A percentile compares a stretch with the other conserved stretches of the same genome.
Evolutionary conservation across 2,888 invertebrate genomes (phyloP).

Genomic region (Hecatera dysodea): DNA sequence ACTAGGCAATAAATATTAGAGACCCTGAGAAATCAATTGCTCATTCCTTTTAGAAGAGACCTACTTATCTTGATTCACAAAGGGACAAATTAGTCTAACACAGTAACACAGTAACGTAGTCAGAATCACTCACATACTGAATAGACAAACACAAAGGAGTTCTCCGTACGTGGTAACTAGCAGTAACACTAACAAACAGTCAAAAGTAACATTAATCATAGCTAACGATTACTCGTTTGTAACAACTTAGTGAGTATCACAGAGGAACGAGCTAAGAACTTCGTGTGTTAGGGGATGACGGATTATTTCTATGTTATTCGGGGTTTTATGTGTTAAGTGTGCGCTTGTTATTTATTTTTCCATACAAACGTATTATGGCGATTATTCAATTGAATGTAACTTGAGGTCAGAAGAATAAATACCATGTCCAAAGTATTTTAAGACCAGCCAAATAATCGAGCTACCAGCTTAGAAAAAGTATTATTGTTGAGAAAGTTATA

Average conservation of each 20-base stretch:
- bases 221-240: constrained; percentile 55
- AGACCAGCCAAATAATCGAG: too few species aligned
- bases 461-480: too few species aligned
- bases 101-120: constrained; percentile 18
- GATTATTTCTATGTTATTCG: constrained; percentile 26
- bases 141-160: constrained; percentile 44
- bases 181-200: constrained; percentile 35
- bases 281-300: constrained; percentile 33
- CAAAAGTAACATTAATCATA: constrained; percentile 59
- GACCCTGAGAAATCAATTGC: not conserved
- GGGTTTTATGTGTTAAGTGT: constrained; percentile 11
- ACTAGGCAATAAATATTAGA: not conserved
- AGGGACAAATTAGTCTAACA: not conserved
- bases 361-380: too few species aligned
- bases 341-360: too few species aligned
- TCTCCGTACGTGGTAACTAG: constrained; percentile 9
- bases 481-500: not conserved
- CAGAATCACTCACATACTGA: constrained; percentile 42
- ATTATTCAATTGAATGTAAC: too few species aligned
- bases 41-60: not conserved
- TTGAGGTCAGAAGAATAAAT: too few species aligned
- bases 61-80: not conserved
- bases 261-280: constrained; percentile 37
- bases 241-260: constrained; percentile 49
- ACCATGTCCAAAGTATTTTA: too few species aligned